A percentile compares a stretch with the other conserved stretches of the same genome.
These are phyloP conservation scores for Rhinolophus ferrumequinum DNA, from an alignment of 2,113 vertebrate genomes.

Conservation along the genomic window DNA sequence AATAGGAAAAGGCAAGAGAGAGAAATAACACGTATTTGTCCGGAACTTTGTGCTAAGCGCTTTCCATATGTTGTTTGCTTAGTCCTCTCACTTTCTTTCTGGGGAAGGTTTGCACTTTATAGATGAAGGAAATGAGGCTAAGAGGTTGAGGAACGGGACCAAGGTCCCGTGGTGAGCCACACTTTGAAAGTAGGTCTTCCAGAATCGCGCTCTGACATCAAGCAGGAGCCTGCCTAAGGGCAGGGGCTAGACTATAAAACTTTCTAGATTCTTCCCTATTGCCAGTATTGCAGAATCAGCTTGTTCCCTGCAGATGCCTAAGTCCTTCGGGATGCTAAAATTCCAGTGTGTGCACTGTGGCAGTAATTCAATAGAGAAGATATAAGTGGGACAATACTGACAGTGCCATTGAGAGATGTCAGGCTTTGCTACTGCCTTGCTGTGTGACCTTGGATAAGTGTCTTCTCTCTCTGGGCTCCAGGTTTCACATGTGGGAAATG, in stretches of 20 bases:
- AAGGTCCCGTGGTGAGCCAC: not conserved
- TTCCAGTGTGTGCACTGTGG: not conserved
- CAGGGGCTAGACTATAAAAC: not conserved
- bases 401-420: not conserved
- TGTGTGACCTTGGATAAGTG: not conserved
- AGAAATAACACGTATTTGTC: conserved; percentile 39
- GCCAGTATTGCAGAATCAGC: not conserved
- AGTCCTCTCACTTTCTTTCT: not conserved
- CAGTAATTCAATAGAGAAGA: not conserved
- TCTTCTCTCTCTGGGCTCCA: not conserved
- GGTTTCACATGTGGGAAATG: not conserved
- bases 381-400: not conserved
- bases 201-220: not conserved
- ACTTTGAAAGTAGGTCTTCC: not conserved
- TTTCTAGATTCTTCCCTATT: conserved; percentile 2
- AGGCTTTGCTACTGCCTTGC: not conserved
- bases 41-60: not conserved
- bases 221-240: not conserved
- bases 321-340: not conserved
- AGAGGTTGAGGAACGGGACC: not conserved
- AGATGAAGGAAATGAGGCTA: not conserved
- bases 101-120: not conserved
- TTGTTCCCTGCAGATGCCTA: not conserved
- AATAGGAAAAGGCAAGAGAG: conserved; percentile 46
- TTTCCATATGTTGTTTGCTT: not conserved